These are phyloP conservation scores for Pentalonia nigronervosa DNA, from an alignment of 1,140 invertebrate genomes.

Conservation along the genomic window DNA sequence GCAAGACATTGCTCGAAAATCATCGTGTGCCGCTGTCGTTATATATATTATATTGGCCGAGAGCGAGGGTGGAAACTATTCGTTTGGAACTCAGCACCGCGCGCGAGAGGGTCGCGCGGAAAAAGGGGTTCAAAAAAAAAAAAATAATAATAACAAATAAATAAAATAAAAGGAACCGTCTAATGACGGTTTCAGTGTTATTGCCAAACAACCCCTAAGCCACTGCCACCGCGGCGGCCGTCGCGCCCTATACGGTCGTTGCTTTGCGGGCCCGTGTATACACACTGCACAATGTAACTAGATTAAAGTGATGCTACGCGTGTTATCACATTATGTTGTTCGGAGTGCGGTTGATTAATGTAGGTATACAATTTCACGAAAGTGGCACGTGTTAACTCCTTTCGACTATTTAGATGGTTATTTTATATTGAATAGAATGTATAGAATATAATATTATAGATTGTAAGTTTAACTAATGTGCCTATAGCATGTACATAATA, in stretches of 20 bases:
- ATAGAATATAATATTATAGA: too few relatives aligned
- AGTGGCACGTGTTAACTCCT: conserved; percentile 45
- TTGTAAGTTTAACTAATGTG: too few relatives aligned
- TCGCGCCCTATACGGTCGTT: not conserved
- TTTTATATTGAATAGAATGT: not conserved
- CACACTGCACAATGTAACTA: conserved; percentile 18
- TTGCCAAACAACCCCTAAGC: conserved; percentile 32
- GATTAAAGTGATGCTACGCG: conserved; percentile 31
- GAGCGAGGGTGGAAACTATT: conserved; percentile 48
- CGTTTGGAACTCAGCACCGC: conserved; percentile 13
- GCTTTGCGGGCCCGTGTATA: not conserved
- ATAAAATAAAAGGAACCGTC: conserved; percentile 26
- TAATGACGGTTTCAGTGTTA: conserved; percentile 48
- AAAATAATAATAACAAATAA: not conserved
- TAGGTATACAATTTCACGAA: conserved; percentile 40
- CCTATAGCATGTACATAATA: not conserved
- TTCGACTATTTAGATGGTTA: not conserved
- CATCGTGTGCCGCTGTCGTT: conserved; percentile 37
- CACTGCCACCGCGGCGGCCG: not conserved
- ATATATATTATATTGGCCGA: not conserved
- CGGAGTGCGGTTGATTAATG: conserved; percentile 51
- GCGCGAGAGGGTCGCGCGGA: not conserved
- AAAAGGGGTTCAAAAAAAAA: conserved; percentile 35
- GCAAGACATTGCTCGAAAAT: conserved; percentile 25
- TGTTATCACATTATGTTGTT: conserved; percentile 35